Percentiles rank a stretch among this genome's conserved stretches.
Evolutionary conservation across 2,888 invertebrate species (phyloP).

Genomic region (Drosophila rellima): DNA sequence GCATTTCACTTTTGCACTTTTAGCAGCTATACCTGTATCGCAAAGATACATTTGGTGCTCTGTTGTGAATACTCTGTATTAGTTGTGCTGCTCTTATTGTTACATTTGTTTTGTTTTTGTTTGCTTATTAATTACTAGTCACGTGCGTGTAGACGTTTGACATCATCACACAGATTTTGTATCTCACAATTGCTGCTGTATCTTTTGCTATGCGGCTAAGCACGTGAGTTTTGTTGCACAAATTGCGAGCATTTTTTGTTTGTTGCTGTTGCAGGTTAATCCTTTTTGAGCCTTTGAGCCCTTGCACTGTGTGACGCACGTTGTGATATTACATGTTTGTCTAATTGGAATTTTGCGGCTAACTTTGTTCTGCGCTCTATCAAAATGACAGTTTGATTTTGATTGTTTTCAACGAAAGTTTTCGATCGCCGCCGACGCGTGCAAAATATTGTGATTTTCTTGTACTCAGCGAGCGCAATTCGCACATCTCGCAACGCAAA

Average conservation of each 20-base stretch:
- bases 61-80: constrained; percentile 1
- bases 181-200: constrained; percentile 19
- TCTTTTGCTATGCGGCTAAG: constrained; percentile 19
- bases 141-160: constrained; percentile 67
- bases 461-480: constrained; percentile 59
- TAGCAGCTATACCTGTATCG: constrained; percentile 25
- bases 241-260: constrained; percentile 1
- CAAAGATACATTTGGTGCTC: constrained; percentile 22
- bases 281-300: constrained; percentile 54
- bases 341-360: constrained; percentile 25
- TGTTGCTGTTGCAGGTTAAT: constrained; percentile 34
- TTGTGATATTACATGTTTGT: constrained; percentile 14
- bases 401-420: constrained; percentile 6
- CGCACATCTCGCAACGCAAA: constrained; percentile 76
- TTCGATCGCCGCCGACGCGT: constrained; percentile 6
- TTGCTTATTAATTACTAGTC: constrained; percentile 65
- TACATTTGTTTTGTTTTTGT: constrained; percentile 14
- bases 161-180: constrained; percentile 40
- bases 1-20: constrained; percentile 64
- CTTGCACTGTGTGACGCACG: constrained; percentile 31
- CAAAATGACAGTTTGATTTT: constrained; percentile 10
- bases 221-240: constrained; percentile 31
- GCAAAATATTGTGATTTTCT: constrained; percentile 1
- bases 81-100: constrained; percentile 1
- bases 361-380: constrained; percentile 8